Conservation (phyloP, 2,797 vertebrate species). For the Galaxias olidus region DNA sequence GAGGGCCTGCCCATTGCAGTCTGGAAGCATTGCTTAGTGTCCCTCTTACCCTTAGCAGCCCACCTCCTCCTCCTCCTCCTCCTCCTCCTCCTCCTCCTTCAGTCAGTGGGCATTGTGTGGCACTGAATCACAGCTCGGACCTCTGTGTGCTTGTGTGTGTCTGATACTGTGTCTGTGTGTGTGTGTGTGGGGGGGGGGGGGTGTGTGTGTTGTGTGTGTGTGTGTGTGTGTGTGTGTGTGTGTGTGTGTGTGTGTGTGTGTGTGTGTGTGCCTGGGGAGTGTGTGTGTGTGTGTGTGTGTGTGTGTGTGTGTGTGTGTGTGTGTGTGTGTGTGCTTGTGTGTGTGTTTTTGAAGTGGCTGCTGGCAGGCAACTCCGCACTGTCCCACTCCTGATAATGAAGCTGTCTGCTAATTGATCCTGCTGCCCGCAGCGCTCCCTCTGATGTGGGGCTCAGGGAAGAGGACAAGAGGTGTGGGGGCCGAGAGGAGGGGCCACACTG, state of each 20-base stretch:
- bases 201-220: slow-evolving; percentile 13
- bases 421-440: not conserved
- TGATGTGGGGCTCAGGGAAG: slow-evolving; percentile 1
- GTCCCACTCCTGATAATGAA: slow-evolving; percentile 29
- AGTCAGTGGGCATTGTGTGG: slow-evolving; percentile 32
- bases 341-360: slow-evolving; percentile 30
- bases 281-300: slow-evolving; percentile 8
- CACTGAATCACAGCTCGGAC: slow-evolving; percentile 43
- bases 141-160: slow-evolving; percentile 4
- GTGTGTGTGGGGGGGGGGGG: no score
- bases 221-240: slow-evolving; percentile 20
- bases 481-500: not conserved
- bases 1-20: not conserved
- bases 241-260: slow-evolving; percentile 15
- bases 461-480: not conserved
- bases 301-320: slow-evolving; percentile 20
- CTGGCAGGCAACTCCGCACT: slow-evolving; percentile 24
- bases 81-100: not conserved
- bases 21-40: not conserved
- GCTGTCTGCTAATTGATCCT: slow-evolving; percentile 25
- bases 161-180: slow-evolving; percentile 5
- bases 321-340: slow-evolving; percentile 7
- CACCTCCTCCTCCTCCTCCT: not conserved
- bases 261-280: slow-evolving; percentile 21
- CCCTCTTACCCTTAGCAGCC: not conserved